Conservation (phyloP, 2,888 invertebrate genomes). For the Therioaphis trifolii region DNA sequence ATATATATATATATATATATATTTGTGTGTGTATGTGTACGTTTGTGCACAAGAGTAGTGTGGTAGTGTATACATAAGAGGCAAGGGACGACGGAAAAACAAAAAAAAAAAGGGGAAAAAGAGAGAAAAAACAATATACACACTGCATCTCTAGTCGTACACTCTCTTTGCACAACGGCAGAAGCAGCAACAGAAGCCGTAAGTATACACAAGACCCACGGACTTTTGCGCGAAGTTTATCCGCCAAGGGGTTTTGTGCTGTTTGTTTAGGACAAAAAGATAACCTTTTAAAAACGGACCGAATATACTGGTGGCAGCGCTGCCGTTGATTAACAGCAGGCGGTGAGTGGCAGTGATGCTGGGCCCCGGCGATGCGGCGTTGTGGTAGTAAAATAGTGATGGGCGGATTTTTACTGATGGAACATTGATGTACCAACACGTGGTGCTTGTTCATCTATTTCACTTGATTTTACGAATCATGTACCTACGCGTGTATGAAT, state of each 20-base stretch:
- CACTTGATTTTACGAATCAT: too few species aligned
- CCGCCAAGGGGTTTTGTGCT: conserved; percentile 54
- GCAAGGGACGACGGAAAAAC: conserved; percentile 15
- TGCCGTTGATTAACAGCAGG: conserved; percentile 53
- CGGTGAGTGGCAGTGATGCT: not conserved
- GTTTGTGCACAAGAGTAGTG: not conserved
- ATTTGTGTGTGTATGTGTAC: not conserved
- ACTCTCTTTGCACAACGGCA: conserved; percentile 53
- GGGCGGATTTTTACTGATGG: conserved; percentile 32
- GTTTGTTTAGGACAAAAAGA: conserved; percentile 61
- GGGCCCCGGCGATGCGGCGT: too few species aligned
- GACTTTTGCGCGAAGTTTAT: conserved; percentile 61
- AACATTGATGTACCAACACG: too few species aligned
- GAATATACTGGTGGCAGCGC: conserved; percentile 1
- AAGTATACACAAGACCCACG: conserved; percentile 53
- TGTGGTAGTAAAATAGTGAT: not conserved
- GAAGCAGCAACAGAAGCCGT: conserved; percentile 32
- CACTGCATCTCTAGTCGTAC: not conserved
- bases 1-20: too few species aligned
- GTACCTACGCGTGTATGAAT: too few species aligned
- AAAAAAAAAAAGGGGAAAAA: conserved; percentile 7
- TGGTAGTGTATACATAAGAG: conserved; percentile 33
- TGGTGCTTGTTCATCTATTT: too few species aligned
- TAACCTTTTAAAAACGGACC: conserved; percentile 62
- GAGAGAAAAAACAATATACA: conserved; percentile 52